Base-by-base conservation (phyloP, 2,888 invertebrate species). In the Pristionchus entomophagus region DNA sequence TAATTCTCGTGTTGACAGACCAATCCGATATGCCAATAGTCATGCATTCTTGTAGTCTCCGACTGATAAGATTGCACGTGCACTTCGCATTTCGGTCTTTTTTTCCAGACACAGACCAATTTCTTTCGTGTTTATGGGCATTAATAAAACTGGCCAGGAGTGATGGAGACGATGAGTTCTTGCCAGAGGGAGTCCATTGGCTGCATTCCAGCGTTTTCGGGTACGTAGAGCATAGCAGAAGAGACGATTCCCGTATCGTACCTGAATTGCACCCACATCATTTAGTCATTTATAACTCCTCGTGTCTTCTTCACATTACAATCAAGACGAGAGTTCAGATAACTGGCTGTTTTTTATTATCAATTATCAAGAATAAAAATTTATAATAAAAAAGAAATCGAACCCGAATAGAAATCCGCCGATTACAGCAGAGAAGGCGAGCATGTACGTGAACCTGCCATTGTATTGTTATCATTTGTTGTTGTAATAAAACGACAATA, bases 211-310 rank as follows among this genome's bases (percentile, higher is more conserved):
- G 51, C 19, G 38, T 45, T 88, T 51, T 88, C 87, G 5, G 90
- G 91, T 8, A 90, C 89, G 81, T 90, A 91, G 32, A 91, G 87
- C 91, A 91, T 90, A 1, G 91, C 91, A 26, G 95, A 95, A 0
- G 95, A 95, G 4, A 95, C 94, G 51, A 95, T 95, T 12, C 95
- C 95, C 0, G 95, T 95, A 90, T 95, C 95, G 91, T 95, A 95
- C 35, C 83, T 84, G 51, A 38, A 62, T 26, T 65, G 35, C 4
- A n/a, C n/a, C n/a, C n/a, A n/a, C n/a, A n/a, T n/a, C n/a, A n/a
- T n/a, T n/a, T n/a, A n/a, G n/a, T n/a, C n/a, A n/a, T n/a, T n/a
- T n/a, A n/a, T n/a, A n/a, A n/a, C n/a, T n/a, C n/a, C n/a, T n/a
- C n/a, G n/a, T n/a, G n/a, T n/a, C n/a, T n/a, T n/a, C n/a, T n/a